A percentile compares a stretch with the other conserved stretches of the same genome.
phyloP scores from a whole-genome alignment of 2,888 invertebrate species.

The Apotomis turbidana region DNA sequence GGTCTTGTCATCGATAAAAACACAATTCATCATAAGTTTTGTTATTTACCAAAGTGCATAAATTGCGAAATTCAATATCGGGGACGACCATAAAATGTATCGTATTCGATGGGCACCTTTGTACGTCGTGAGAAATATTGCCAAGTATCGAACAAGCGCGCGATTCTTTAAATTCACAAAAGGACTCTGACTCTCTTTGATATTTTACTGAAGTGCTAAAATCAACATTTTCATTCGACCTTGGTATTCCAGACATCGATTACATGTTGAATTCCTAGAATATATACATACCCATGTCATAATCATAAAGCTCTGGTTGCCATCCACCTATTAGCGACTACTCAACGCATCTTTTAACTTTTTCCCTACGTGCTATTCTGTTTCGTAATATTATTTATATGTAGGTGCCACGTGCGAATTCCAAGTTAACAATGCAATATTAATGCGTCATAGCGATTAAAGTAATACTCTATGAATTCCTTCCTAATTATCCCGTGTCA shows the following conservation, averaged over 20 bases:
- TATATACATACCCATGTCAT: constrained; percentile 14
- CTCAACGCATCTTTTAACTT: constrained; percentile 41
- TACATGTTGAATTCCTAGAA: constrained; percentile 34
- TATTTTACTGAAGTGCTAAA: constrained; percentile 50
- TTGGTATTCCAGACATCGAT: constrained; percentile 45
- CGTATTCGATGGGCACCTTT: constrained; percentile 66
- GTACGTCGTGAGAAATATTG: constrained; percentile 67
- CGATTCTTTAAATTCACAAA: constrained; percentile 69
- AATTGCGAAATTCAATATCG: constrained; percentile 74
- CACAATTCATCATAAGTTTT: constrained; percentile 54
- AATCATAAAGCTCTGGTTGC: constrained; percentile 9
- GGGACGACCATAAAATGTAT: constrained; percentile 69
- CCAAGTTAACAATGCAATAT: constrained; percentile 49
- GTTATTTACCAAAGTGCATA: constrained; percentile 57
- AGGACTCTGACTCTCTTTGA: constrained; percentile 51
- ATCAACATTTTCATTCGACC: constrained; percentile 52
- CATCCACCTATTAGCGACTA: constrained; percentile 18
- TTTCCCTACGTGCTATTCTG: constrained; percentile 28
- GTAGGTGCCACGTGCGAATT: constrained; percentile 59
- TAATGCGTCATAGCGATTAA: constrained; percentile 57
- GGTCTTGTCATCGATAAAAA: constrained; percentile 57
- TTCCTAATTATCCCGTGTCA: constrained; percentile 51
- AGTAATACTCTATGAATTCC: constrained; percentile 58
- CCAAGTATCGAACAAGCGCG: constrained; percentile 60
- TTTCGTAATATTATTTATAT: constrained; percentile 20